Evolutionary conservation across 2,113 vertebrate genomes (phyloP), one percentile per base, ranked within the genome.

Genomic region (Pteropus alecto): DNA sequence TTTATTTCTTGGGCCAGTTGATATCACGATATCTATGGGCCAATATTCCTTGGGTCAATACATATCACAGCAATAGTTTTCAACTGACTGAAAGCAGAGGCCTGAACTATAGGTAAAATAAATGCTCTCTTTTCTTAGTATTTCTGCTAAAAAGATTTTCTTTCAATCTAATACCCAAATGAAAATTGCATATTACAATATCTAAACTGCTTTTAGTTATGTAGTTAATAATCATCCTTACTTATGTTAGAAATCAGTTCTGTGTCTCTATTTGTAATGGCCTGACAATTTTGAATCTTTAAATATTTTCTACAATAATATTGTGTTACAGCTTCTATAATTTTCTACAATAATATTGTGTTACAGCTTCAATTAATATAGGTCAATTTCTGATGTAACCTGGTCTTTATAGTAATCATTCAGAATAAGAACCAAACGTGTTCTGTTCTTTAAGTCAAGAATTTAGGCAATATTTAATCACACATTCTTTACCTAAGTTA

Each of bases 391-490:
- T 95, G 24, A 43, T 90, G 19, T 54, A 67, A 30, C 30, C 16
- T 82, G 14, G 1, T 73, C 85, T 97, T 93, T 87, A 28, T 54
- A 78, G 6, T 82, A 48, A 77, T 81, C 30, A 51, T 76, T 86
- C 81, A 94, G 46, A 87, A 65, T 78, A 46, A 95, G 28, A 78
- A 84, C 3, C 16, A 87, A 87, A 73, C 16, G 2, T 60, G 30
- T 77, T 76, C 48, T 35, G 4, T 58, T 93, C 28, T n/a, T 90
- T 89, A 48, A 70, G 24, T 86, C 5, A 51, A 7, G 35, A 96
- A 90, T 70, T 76, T 90, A 79, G 67, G 33, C 56, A 92, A 85
- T 76, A 92, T 26, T 46, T 71, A 76, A 94, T 90, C 30, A 79
- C 15, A 82, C 30, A 79, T 87, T 5, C 22, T 14, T 54, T 79